These are phyloP conservation scores for Hylia prasina DNA, from an alignment of 2,113 vertebrate species.

Conservation along the genomic window DNA sequence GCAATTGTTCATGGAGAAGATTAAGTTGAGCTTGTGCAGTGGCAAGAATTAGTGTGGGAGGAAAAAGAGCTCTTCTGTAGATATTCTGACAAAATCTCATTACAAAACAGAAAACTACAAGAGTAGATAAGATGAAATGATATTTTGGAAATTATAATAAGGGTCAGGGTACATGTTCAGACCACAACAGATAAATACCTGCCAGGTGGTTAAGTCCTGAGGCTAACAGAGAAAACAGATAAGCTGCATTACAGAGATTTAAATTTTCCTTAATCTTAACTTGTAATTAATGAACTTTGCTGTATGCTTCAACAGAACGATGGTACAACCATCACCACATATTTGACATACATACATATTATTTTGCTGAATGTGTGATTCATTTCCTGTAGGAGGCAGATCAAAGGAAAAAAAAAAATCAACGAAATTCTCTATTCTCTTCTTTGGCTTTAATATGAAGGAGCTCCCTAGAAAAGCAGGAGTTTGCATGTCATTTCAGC, in stretches of 20 bases:
- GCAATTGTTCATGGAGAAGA: not conserved
- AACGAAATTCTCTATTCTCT: no score
- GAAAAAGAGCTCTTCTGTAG: not conserved
- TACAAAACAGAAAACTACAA: not conserved
- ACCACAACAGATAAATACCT: not conserved
- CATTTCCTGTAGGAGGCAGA: not conserved
- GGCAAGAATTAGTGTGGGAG: not conserved
- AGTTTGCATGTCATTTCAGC: not conserved
- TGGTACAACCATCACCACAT: not conserved
- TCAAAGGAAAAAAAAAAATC: not conserved
- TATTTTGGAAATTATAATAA: conserved; percentile 9
- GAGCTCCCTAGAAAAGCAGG: not conserved
- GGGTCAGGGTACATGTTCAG: not conserved
- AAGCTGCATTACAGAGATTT: not conserved
- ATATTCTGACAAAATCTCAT: not conserved
- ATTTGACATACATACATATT: not conserved
- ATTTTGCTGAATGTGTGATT: not conserved
- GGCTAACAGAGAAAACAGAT: conserved; percentile 15
- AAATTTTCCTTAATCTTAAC: not conserved
- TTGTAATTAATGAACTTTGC: conserved; percentile 2
- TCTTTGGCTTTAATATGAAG: not conserved
- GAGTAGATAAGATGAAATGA: not conserved
- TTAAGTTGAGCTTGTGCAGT: not conserved
- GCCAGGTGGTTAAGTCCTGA: not conserved
- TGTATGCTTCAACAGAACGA: not conserved